Base-by-base conservation (phyloP, 2,888 invertebrate genomes). In the Chloroclysta siterata region DNA sequence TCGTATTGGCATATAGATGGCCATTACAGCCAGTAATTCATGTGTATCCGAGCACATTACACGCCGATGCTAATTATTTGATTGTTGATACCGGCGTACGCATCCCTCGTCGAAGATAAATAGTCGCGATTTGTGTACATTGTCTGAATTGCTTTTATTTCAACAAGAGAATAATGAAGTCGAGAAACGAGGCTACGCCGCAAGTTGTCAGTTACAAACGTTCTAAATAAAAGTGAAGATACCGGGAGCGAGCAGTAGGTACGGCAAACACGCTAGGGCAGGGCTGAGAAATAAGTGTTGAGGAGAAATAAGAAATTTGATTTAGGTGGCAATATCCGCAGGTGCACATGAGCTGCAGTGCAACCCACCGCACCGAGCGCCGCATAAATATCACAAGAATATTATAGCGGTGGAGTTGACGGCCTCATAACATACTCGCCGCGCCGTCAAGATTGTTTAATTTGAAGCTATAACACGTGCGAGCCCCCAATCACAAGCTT, bases 311-410 rank as follows among this genome's bases (percentile, higher is more conserved):
- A 87, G 86, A 87, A 89, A 88, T 88, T 77, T 85, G 87, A 89
- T 90, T 89, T 89, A 89, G 85, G 84, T 77, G 81, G 87, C 84
- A 88, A 89, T 88, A 88, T 87, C 83, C 85, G 84, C 88, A 87
- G 87, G 88, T 89, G 88, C 88, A 89, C 79, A 75, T 74, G 82
- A 84, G 82, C 72, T 85, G 81, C 81, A 78, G 66, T 85, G 80
- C 80, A 78, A 67, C 66, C 69, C 67, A 74, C 75, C 71, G 71
- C 70, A 63, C 71, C 69, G 70, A 66, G 69, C 66, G 67, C 63
- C 66, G 68, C 73, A 74, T 75, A 77, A 73, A 76, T 74, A 78
- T 76, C 70, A 63, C 65, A 66, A 70, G 70, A 77, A 80, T 78
- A 80, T 80, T 81, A 82, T 78, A 79, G 68, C 66, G 63, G 69